A percentile compares a stretch with the other conserved stretches of the same genome.
These are phyloP conservation scores for Fopius arisanus DNA, from an alignment of 1,140 invertebrate genomes.

Conservation along the genomic window DNA sequence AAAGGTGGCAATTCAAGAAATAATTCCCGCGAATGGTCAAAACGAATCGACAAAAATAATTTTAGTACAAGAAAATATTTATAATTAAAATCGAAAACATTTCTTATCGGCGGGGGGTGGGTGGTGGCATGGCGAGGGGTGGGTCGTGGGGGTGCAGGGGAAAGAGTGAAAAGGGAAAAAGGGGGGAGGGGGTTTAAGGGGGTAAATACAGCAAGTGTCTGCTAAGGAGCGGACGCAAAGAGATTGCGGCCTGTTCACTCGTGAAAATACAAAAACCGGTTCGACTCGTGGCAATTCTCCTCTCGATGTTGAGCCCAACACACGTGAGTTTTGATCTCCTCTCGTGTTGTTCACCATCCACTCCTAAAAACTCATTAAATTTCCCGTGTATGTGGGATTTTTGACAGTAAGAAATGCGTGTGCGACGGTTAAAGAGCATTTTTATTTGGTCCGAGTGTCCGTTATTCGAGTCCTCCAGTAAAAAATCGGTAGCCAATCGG, in stretches of 20 bases:
- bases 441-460: no score
- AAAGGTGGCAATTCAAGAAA: no score
- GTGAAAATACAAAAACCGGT: slow-evolving; percentile 33
- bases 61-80: no score
- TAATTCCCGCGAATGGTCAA: no score
- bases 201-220: slow-evolving; percentile 20
- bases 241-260: slow-evolving; percentile 21
- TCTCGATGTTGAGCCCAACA: not conserved
- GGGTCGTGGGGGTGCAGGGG: not conserved
- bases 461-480: not conserved
- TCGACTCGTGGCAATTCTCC: slow-evolving; percentile 24
- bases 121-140: not conserved
- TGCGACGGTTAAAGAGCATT: not conserved
- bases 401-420: not conserved
- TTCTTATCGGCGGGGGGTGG: no score
- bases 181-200: not conserved
- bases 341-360: not conserved
- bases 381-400: not conserved
- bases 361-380: slow-evolving; percentile 8
- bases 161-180: not conserved
- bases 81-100: no score
- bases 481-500: not conserved
- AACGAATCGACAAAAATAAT: no score
- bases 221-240: slow-evolving; percentile 16
- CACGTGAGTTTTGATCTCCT: not conserved